phyloP scores from a whole-genome alignment of 2,888 invertebrate genomes.

The Trichopoda pennipes region DNA sequence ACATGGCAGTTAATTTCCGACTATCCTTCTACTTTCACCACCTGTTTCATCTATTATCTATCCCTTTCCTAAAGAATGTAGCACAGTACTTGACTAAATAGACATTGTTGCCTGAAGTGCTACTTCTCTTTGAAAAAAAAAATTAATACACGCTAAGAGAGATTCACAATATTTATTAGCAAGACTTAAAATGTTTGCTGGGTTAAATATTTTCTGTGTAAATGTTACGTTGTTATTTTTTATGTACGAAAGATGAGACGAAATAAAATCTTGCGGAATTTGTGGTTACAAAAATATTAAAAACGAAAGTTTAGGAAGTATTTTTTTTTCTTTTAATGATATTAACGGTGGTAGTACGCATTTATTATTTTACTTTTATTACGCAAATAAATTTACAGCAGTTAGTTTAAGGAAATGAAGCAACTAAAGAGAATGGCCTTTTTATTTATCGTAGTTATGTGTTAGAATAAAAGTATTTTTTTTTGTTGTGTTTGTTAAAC shows the following conservation, averaged over 20 bases:
- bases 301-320: slow-evolving; percentile 64
- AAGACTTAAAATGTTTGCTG: slow-evolving; percentile 10
- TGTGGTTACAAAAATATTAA: slow-evolving; percentile 28
- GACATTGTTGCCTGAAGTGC: no score
- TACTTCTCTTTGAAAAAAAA: no score
- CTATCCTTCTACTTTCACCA: no score
- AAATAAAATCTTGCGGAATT: slow-evolving; percentile 17
- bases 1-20: no score
- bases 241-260: slow-evolving; percentile 49
- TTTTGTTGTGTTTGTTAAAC: not conserved
- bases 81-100: no score
- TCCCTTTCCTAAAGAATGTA: no score
- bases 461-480: not conserved
- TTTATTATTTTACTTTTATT: slow-evolving; percentile 9
- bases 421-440: no score
- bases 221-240: not conserved
- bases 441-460: not conserved
- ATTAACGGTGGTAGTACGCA: slow-evolving; percentile 1
- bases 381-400: slow-evolving; percentile 2
- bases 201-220: not conserved
- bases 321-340: slow-evolving; percentile 2
- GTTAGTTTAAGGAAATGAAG: not conserved
- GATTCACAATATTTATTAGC: no score
- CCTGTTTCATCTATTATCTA: no score
- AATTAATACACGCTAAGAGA: not conserved